Evolutionary conservation across 2,113 vertebrate genomes (phyloP), one percentile per base, ranked within the genome.

Genomic region (Pterocles burchelli): DNA sequence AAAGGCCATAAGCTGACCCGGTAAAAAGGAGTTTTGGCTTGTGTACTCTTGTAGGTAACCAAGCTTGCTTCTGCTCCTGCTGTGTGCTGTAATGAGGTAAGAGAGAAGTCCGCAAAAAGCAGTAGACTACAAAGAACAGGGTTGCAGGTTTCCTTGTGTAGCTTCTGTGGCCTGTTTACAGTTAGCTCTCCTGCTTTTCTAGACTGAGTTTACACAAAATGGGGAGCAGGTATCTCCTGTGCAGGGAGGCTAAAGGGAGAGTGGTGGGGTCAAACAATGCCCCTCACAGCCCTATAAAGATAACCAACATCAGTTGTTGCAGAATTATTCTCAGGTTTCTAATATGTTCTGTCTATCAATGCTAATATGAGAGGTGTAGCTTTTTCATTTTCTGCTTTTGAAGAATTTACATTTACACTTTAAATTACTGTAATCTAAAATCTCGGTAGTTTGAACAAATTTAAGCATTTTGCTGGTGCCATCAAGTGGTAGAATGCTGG

Each of bases 401-500:
- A 88, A 62, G 29, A 52, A 76, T 67, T 80, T 78, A 36, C 11
- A 4, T 61, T 70, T 65, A 7, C 31, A 17, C 17, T 46, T 85
- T 41, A 54, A 82, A 57, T 58, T 46, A 22, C 9, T 3, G 58
- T 34, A 48, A 45, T 36, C 21, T 28, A 59, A 83, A 63, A 81
- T 24, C 21, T 54, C 0, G 0, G 8, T 36, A 2, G 17, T 68
- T 89, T 49, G 21, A 54, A 79, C 46, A 19, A 29, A 70, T 62
- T 82, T 85, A 49, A 74, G 38, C 10, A 65, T 84, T 94, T 95
- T 72, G 85, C 95, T 97, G 96, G 70, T 96, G 96, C 97, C 97
- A 97, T 95, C 98, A 96, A 76, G 97, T 98, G 98, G 97, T 63
- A 57, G 54, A 94, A 75, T 12, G 25, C 28, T 91, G 79, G 70